A percentile compares a stretch with the other conserved stretches of the same genome.
These are phyloP conservation scores for Pentamera pediparva DNA, from an alignment of 53 echinoderm and acorn worm genomes.

Conservation along the genomic window DNA sequence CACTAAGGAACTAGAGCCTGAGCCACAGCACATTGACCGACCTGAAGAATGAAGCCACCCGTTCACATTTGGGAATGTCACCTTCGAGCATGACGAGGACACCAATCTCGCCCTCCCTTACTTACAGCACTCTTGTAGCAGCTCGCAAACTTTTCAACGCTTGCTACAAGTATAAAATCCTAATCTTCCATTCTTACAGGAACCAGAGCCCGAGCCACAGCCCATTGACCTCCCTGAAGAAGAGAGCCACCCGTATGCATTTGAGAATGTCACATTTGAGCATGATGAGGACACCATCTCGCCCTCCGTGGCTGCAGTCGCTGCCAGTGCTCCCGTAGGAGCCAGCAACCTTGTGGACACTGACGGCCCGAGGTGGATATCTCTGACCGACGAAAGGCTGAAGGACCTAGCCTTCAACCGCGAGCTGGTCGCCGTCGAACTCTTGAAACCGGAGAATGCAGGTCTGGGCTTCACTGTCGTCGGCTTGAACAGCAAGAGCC, in stretches of 20 bases:
- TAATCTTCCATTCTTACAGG: no score
- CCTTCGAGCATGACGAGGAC: conserved; percentile 63
- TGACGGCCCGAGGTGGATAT: background rate
- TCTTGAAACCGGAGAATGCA: conserved; percentile 73
- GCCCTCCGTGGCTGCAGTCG: conserved; percentile 33
- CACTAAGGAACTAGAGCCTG: background rate
- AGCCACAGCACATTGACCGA: conserved; percentile 35
- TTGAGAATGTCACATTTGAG: conserved; percentile 71
- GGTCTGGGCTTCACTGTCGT: conserved; percentile 98
- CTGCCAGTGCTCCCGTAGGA: conserved; percentile 44
- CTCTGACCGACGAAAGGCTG: conserved; percentile 36
- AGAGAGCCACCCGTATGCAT: conserved; percentile 60
- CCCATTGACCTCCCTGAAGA: conserved; percentile 29
- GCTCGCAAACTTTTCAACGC: no score
- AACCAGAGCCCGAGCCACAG: background rate
- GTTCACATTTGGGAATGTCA: conserved; percentile 76
- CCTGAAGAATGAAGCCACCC: conserved; percentile 61
- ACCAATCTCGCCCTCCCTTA: no score
- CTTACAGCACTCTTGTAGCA: no score
- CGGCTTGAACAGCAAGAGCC: conserved; percentile 87
- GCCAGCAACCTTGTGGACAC: background rate
- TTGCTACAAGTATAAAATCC: no score
- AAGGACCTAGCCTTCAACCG: conserved; percentile 67
- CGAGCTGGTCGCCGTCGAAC: conserved; percentile 66
- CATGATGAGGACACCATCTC: conserved; percentile 48